Conservation (phyloP, 2,888 invertebrate genomes). For the Xanthia icteritia region DNA sequence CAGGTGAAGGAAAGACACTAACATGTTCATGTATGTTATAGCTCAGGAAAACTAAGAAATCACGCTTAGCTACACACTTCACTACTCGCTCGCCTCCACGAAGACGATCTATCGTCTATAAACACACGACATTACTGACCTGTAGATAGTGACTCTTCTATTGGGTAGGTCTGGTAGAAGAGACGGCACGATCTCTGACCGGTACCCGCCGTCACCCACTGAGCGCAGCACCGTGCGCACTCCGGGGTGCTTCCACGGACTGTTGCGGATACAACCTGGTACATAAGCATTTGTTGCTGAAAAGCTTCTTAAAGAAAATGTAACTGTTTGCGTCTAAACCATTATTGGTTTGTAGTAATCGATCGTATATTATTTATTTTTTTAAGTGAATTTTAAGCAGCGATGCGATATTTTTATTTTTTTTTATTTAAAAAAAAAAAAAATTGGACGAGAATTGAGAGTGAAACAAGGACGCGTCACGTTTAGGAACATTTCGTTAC, state of each 20-base stretch:
- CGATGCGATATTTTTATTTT: too few species aligned
- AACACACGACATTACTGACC: slow-evolving; percentile 55
- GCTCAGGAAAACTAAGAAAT: neutral
- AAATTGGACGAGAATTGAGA: neutral
- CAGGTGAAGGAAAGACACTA: neutral
- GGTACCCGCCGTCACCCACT: slow-evolving; percentile 84
- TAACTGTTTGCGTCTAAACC: neutral
- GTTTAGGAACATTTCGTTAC: neutral
- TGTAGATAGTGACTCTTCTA: slow-evolving; percentile 82
- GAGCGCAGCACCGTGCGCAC: slow-evolving; percentile 90
- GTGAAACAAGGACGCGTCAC: neutral
- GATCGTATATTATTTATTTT: neutral
- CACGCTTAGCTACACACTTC: neutral
- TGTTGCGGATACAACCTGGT: slow-evolving; percentile 89
- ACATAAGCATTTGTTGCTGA: neutral
- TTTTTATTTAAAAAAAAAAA: too few species aligned
- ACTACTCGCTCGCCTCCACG: neutral
- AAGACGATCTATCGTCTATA: neutral
- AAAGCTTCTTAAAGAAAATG: neutral
- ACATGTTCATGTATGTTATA: neutral
- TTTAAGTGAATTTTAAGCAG: too few species aligned
- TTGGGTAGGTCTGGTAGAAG: slow-evolving; percentile 92
- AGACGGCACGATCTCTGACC: slow-evolving; percentile 91
- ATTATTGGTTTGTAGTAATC: neutral
- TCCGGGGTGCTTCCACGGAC: slow-evolving; percentile 91